Conservation (phyloP, 1,140 invertebrate genomes). For the Drosophila nasuta region DNA sequence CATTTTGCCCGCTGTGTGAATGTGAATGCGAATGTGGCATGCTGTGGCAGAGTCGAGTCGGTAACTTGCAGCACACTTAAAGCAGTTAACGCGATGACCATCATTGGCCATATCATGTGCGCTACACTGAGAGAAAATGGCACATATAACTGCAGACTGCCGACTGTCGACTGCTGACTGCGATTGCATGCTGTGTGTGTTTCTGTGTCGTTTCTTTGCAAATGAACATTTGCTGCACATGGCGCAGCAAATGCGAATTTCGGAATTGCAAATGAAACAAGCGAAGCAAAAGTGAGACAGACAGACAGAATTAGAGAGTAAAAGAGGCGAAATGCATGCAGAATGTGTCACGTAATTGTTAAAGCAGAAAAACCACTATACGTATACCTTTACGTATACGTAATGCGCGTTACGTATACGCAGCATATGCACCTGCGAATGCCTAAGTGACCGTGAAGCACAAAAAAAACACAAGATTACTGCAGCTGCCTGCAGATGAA, state of each 20-base stretch:
- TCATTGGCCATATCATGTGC: slow-evolving; percentile 74
- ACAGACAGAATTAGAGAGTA: not conserved
- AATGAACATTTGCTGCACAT: slow-evolving; percentile 67
- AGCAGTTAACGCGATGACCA: slow-evolving; percentile 77
- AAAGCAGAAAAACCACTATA: slow-evolving; percentile 40
- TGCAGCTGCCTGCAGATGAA: slow-evolving; percentile 29
- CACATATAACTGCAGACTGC: no score
- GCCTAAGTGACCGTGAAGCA: slow-evolving; percentile 64
- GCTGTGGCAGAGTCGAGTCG: slow-evolving; percentile 18
- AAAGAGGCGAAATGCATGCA: not conserved
- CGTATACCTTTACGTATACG: slow-evolving; percentile 15
- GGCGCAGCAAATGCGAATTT: slow-evolving; percentile 43
- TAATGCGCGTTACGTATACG: slow-evolving; percentile 60
- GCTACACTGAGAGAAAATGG: slow-evolving; percentile 28
- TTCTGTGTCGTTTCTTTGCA: not conserved
- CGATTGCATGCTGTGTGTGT: not conserved
- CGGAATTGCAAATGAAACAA: not conserved
- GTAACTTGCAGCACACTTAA: slow-evolving; percentile 61
- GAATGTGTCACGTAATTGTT: slow-evolving; percentile 71
- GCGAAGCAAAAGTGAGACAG: not conserved
- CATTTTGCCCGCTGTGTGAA: not conserved
- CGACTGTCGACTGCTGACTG: no score
- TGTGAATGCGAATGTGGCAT: slow-evolving; percentile 1
- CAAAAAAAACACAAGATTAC: slow-evolving; percentile 25
- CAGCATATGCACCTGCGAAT: slow-evolving; percentile 60